These are phyloP conservation scores for Diloba caeruleocephala DNA, from an alignment of 2,888 invertebrate species.

Conservation along the genomic window DNA sequence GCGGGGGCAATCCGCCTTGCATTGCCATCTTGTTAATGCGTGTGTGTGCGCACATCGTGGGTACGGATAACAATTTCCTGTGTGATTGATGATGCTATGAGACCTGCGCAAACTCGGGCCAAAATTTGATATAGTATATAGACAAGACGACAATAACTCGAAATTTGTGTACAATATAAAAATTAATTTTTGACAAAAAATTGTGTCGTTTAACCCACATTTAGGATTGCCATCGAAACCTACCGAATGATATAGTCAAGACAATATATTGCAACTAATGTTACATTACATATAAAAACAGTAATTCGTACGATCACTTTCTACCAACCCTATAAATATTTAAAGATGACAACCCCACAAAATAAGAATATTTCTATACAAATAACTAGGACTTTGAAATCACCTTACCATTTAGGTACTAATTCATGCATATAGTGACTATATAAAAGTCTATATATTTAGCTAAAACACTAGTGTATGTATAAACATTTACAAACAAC, in stretches of 20 bases:
- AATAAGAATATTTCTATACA: constrained; percentile 17
- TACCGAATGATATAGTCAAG: constrained; percentile 1
- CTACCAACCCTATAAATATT: constrained; percentile 5
- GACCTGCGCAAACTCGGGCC: too few relatives aligned
- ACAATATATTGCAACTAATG: constrained; percentile 7
- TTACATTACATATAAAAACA: background rate
- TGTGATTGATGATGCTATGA: too few relatives aligned
- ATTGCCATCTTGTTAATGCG: too few relatives aligned
- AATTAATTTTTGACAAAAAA: background rate
- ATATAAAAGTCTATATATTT: constrained; percentile 64
- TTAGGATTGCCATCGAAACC: constrained; percentile 1
- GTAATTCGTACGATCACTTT: constrained; percentile 13
- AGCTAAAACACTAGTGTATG: constrained; percentile 58
- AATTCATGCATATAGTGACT: constrained; percentile 60
- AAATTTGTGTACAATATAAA: background rate
- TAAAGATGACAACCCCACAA: constrained; percentile 18
- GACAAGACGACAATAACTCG: constrained; percentile 12
- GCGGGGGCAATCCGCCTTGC: too few relatives aligned
- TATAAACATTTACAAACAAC: constrained; percentile 68
- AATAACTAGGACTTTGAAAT: constrained; percentile 36
- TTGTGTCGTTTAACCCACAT: background rate
- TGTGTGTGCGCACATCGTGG: too few relatives aligned
- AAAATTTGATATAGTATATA: constrained; percentile 23
- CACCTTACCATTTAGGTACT: constrained; percentile 38
- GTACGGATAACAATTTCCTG: too few relatives aligned